Percentiles rank a stretch among this genome's conserved stretches.
phyloP scores from a whole-genome alignment of 2,113 vertebrate genomes.

The Indri indri region DNA sequence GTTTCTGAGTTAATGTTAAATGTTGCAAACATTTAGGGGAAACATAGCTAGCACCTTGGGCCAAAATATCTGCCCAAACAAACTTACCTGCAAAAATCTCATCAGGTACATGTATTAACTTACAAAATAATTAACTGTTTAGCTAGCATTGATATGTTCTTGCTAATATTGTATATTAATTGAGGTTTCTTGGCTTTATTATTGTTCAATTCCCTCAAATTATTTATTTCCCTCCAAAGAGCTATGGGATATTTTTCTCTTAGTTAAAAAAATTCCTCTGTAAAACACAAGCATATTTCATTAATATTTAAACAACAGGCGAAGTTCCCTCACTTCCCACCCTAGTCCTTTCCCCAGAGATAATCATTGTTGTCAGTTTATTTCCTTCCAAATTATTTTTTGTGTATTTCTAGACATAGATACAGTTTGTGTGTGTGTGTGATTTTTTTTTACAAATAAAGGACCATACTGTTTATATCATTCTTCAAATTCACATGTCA shows the following conservation, averaged over 20 bases:
- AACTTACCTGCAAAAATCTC: not conserved
- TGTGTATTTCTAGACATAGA: conserved; percentile 16
- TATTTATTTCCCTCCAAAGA: conserved; percentile 19
- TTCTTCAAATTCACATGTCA: not conserved
- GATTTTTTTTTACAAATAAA: not conserved
- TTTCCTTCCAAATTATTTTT: conserved; percentile 23
- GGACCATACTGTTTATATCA: not conserved
- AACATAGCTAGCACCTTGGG: not conserved
- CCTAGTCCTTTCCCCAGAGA: not conserved
- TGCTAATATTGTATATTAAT: not conserved
- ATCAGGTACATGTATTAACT: not conserved
- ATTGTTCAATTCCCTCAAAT: not conserved
- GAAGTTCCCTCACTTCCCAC: not conserved
- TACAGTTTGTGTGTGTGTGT: not conserved
- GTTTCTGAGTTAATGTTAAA: not conserved
- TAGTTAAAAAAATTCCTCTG: not conserved
- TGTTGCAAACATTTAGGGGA: conserved; percentile 18
- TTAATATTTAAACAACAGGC: conserved; percentile 50
- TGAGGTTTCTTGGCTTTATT: not conserved
- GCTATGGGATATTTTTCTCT: not conserved
- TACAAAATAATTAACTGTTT: conserved; percentile 22
- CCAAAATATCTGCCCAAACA: not conserved
- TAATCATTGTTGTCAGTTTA: not conserved
- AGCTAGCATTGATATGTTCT: not conserved
- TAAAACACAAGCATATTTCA: conserved; percentile 35